Evolutionary conservation across 2,113 vertebrate species (phyloP), one percentile per base, ranked within the genome.

Genomic region (Vireo altiloquus): DNA sequence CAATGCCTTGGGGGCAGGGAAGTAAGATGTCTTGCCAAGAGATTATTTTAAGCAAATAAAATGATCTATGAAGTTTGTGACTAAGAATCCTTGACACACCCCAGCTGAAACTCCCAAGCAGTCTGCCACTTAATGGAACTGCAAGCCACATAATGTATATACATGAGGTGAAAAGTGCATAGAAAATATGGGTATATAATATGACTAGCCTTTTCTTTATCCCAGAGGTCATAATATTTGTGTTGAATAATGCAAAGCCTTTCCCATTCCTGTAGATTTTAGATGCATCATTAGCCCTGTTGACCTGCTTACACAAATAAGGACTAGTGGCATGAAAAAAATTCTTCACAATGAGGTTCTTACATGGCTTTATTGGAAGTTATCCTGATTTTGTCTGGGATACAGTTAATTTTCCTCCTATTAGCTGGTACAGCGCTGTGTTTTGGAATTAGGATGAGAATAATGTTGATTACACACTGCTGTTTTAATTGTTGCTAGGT

Each of bases 31-130:
- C 61, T 94, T 97, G 92, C 95, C 95, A 93, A 93, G 92, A 91
- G 87, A 92, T 96, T 96, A 96, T 95, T 95, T 89, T 95, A 76
- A 95, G 85, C 89, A 84, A 94, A 93, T 92, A 87, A 90, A 96
- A 68, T 87, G 30, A 71, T 87, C 82, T 93, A 52, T 95, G 72
- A 93, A 95, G 69, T 91, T 93, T 92, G 85, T 94, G 93, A 78
- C 85, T 89, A 77, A 77, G 88, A 94, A 47, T 75, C 79, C 46
- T 92, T 90, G 87, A 93, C 93, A 84, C 44, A 0, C 86, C 88
- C 69, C 28, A 50, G 75, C 17, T 90, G 82, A 95, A 95, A 78
- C 60, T 90, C 56, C 65, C 37, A 7, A 87, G 88, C 44, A 56
- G 61, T 31, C 64, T 86, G 78, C 61, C 59, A 33, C 72, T 81